phyloP scores from a whole-genome alignment of 2,113 vertebrate genomes.

The Phalacrocorax brasilianus region DNA sequence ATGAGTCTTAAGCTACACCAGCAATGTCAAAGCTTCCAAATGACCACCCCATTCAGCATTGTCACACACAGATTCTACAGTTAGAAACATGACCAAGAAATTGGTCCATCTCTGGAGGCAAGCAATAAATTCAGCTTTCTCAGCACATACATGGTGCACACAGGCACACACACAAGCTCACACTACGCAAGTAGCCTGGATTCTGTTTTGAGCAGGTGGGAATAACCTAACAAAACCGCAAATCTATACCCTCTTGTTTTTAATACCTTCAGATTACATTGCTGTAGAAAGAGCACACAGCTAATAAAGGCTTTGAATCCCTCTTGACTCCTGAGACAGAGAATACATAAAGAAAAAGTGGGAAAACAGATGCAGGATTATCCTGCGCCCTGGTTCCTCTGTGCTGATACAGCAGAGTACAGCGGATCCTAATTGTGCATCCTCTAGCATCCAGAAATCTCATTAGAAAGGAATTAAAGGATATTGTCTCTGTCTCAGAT shows the following conservation, averaged over 20 bases:
- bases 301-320: constrained; percentile 12
- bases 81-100: not conserved
- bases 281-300: not conserved
- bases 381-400: not conserved
- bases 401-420: not conserved
- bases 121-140: not conserved
- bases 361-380: not conserved
- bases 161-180: not conserved
- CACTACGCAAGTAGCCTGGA: not conserved
- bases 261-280: not conserved
- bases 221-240: not conserved
- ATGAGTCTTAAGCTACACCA: not conserved
- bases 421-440: not conserved
- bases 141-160: fast-evolving
- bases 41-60: not conserved
- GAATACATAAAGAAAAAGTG: not conserved
- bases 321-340: not conserved
- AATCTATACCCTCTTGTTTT: not conserved
- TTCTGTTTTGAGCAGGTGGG: not conserved
- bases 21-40: not conserved
- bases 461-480: constrained; percentile 11
- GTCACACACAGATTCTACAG: not conserved
- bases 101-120: not conserved
- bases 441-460: not conserved
- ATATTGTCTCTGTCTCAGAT: not conserved